These are phyloP conservation scores for Odontomachus brunneus DNA, from an alignment of 1,140 invertebrate species.

Conservation along the genomic window DNA sequence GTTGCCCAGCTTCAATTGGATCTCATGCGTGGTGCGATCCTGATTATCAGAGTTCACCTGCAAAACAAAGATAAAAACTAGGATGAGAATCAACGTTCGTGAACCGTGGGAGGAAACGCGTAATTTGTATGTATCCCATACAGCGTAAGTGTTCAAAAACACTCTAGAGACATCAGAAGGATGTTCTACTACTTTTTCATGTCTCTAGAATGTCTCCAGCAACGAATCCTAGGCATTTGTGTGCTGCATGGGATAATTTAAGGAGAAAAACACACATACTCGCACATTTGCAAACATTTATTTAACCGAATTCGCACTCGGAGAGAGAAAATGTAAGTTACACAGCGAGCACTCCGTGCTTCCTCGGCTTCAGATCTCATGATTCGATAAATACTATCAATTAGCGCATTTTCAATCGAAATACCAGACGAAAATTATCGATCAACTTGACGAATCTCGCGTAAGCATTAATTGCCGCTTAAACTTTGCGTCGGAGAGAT, in stretches of 20 bases:
- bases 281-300: too few species aligned
- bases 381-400: too few species aligned
- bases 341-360: too few species aligned
- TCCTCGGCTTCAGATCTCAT: too few species aligned
- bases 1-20: slow-evolving; percentile 90
- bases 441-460: slow-evolving; percentile 13
- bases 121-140: too few species aligned
- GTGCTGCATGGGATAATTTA: too few species aligned
- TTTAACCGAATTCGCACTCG: background rate
- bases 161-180: too few species aligned
- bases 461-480: slow-evolving; percentile 36
- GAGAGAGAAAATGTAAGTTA: background rate
- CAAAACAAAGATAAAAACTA: slow-evolving; percentile 49
- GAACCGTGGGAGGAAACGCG: background rate
- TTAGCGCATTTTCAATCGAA: slow-evolving; percentile 32
- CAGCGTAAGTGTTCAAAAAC: too few species aligned
- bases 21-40: slow-evolving; percentile 90
- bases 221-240: too few species aligned
- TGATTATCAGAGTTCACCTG: slow-evolving; percentile 89
- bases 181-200: too few species aligned
- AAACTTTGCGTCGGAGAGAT: slow-evolving; percentile 18
- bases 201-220: too few species aligned
- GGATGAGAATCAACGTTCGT: background rate
- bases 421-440: background rate
- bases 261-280: too few species aligned